Evolutionary conservation across 2,113 vertebrate species (phyloP).

Genomic region (Vimba vimba): DNA sequence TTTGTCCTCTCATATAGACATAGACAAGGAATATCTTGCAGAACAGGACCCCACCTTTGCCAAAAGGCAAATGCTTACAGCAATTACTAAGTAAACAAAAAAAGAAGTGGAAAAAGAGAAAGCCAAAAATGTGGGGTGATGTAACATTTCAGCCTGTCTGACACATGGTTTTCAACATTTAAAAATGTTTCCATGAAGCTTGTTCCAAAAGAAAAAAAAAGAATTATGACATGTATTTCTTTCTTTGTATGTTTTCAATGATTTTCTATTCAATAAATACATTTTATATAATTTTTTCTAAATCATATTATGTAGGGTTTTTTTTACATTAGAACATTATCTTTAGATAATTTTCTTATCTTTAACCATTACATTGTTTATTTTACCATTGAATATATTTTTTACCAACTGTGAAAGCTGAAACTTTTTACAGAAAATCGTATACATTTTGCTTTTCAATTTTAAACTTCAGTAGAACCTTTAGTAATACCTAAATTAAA

Average conservation of each 20-base stretch:
- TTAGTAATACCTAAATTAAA: not conserved
- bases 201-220: not conserved
- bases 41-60: conserved; percentile 19
- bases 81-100: not conserved
- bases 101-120: conserved; percentile 7
- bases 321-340: not conserved
- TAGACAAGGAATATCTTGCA: not conserved
- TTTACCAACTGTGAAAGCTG: not conserved
- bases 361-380: not conserved
- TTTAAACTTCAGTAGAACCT: not conserved
- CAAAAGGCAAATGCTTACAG: conserved; percentile 26
- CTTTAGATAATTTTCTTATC: not conserved
- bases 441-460: no score
- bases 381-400: not conserved
- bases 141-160: conserved; percentile 3
- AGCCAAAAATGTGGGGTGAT: not conserved
- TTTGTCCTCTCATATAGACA: conserved; percentile 45
- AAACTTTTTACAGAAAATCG: not conserved
- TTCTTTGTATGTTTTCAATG: not conserved
- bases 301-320: not conserved
- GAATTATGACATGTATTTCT: not conserved
- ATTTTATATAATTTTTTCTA: not conserved
- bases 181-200: not conserved
- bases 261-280: not conserved
- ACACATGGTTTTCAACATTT: conserved; percentile 2